Conservation (phyloP, 1,140 invertebrate species). For the Pogonomyrmex californicus region DNA sequence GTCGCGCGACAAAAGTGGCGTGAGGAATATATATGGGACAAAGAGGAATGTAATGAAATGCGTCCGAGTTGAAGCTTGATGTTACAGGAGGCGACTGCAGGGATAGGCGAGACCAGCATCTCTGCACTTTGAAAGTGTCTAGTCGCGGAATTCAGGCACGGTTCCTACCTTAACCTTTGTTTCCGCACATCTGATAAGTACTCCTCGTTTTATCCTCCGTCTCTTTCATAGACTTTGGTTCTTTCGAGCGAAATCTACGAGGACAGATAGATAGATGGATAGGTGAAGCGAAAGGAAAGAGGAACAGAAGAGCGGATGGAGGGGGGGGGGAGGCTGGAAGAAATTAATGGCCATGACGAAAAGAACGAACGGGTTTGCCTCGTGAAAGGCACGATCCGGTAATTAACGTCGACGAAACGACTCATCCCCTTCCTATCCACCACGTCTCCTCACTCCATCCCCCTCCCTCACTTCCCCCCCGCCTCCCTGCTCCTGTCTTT, state of each 20-base stretch:
- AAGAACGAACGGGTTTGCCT: slow-evolving; percentile 74
- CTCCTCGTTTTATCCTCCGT: slow-evolving; percentile 33
- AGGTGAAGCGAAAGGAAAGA: slow-evolving; percentile 2
- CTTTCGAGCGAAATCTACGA: neutral
- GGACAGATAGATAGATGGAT: slow-evolving; percentile 46
- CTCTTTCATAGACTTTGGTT: neutral
- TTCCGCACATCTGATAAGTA: slow-evolving; percentile 80
- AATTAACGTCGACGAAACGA: slow-evolving; percentile 74
- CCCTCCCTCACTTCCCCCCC: neutral
- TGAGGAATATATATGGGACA: slow-evolving; percentile 78
- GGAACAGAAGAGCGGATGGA: neutral
- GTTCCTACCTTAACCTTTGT: slow-evolving; percentile 79
- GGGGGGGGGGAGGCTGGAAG: slow-evolving; percentile 32
- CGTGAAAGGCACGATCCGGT: slow-evolving; percentile 73
- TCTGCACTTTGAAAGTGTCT: slow-evolving; percentile 74
- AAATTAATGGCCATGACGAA: slow-evolving; percentile 75
- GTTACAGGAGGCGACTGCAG: slow-evolving; percentile 58
- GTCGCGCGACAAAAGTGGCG: slow-evolving; percentile 73
- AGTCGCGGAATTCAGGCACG: slow-evolving; percentile 77
- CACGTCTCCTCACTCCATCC: slow-evolving; percentile 5
- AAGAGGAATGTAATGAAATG: slow-evolving; percentile 82
- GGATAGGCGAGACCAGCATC: slow-evolving; percentile 68
- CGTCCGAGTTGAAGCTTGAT: slow-evolving; percentile 70
- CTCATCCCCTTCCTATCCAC: neutral
- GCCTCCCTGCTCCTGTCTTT: slow-evolving; percentile 5